A percentile compares a stretch with the other conserved stretches of the same genome.
Evolutionary conservation across 2,797 vertebrate species (phyloP).

Genomic region (Todus mexicanus): DNA sequence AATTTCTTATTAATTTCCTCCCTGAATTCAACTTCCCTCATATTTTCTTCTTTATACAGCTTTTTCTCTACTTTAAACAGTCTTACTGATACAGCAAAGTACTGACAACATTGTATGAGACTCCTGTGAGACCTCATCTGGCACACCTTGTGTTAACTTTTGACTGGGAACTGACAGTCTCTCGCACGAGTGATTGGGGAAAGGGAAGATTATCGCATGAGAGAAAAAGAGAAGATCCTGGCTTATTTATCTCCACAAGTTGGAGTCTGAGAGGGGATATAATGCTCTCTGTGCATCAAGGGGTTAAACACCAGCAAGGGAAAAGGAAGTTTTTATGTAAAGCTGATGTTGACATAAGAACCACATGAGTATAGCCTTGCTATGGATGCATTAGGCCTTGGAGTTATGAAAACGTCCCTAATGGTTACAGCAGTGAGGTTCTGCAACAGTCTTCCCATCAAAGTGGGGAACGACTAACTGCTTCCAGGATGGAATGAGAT

Average conservation of each 20-base stretch:
- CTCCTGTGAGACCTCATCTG: not conserved
- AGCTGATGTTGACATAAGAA: not conserved
- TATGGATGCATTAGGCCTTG: not conserved
- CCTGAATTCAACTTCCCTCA: not conserved
- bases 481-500: not conserved
- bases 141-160: not conserved
- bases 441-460: not conserved
- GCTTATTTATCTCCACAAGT: not conserved
- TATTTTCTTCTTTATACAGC: not conserved
- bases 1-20: not conserved
- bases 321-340: not conserved
- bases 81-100: not conserved
- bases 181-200: not conserved
- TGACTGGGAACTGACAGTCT: not conserved
- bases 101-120: not conserved
- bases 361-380: not conserved
- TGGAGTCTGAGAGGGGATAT: not conserved
- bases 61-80: not conserved
- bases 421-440: not conserved
- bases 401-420: not conserved
- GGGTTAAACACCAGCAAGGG: not conserved
- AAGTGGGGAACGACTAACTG: not conserved
- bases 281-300: not conserved
- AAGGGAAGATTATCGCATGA: not conserved
- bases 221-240: not conserved